Conservation (phyloP, 1,140 invertebrate species). For the Lasaia peninsularis region DNA sequence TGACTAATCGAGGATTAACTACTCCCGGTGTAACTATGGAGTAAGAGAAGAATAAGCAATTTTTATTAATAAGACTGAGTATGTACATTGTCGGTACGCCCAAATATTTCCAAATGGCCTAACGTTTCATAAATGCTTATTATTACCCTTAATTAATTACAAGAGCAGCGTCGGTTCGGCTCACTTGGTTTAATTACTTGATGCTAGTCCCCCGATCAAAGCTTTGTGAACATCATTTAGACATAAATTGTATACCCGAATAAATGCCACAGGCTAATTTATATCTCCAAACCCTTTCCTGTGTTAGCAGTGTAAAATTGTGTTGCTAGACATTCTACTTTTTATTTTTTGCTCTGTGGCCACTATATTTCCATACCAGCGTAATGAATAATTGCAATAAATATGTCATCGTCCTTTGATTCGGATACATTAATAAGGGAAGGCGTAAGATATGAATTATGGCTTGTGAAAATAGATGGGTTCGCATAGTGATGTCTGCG, state of each 20-base stretch:
- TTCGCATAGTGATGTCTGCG: constrained; percentile 24
- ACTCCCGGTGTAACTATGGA: too few species aligned
- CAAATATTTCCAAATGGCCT: constrained; percentile 36
- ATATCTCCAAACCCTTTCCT: neutral
- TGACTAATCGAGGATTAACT: too few species aligned
- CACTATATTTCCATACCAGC: constrained; percentile 26
- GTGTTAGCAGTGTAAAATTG: neutral
- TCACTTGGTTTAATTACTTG: constrained; percentile 44
- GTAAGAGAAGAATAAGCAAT: too few species aligned
- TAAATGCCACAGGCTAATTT: constrained; percentile 10
- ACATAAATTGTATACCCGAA: constrained; percentile 30
- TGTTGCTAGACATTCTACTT: constrained; percentile 7
- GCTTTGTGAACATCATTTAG: constrained; percentile 39
- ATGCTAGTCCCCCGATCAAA: constrained; percentile 42
- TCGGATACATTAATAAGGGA: constrained; percentile 50
- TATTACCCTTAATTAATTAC: constrained; percentile 47
- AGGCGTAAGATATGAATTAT: constrained; percentile 48
- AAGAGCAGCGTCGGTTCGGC: constrained; percentile 30
- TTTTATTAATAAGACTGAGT: too few species aligned
- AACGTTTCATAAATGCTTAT: constrained; percentile 45
- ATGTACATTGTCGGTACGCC: neutral
- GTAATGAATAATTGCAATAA: constrained; percentile 52
- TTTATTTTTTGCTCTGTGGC: constrained; percentile 14
- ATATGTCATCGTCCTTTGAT: constrained; percentile 62
- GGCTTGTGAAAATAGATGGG: constrained; percentile 46